These are phyloP conservation scores for Epinephelus coioides DNA, from an alignment of 2,797 vertebrate species.

Conservation along the genomic window DNA sequence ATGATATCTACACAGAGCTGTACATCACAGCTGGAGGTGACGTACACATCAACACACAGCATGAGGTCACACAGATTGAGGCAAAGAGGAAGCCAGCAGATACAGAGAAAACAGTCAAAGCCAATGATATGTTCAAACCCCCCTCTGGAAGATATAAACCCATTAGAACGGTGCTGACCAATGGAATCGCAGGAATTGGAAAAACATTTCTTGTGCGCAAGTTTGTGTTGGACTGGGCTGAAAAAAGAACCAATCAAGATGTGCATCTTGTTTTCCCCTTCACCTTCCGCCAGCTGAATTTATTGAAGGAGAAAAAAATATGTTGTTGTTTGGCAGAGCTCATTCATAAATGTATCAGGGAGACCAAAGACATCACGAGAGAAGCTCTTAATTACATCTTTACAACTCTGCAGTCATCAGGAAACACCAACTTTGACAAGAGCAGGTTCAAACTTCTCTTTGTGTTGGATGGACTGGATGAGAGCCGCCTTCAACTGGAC, in stretches of 20 bases:
- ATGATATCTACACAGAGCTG: conserved; percentile 46
- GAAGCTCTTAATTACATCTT: conserved; percentile 46
- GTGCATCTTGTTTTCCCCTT: conserved; percentile 44
- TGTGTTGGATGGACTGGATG: conserved; percentile 56
- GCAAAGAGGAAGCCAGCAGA: not conserved
- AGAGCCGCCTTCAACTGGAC: conserved; percentile 43
- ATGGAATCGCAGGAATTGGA: conserved; percentile 51
- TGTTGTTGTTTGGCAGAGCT: conserved; percentile 26
- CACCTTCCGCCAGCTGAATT: conserved; percentile 41
- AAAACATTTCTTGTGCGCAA: conserved; percentile 30
- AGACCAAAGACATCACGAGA: conserved; percentile 3
- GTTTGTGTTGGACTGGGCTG: conserved; percentile 52
- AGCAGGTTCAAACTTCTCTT: conserved; percentile 47
- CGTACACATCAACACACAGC: conserved; percentile 26
- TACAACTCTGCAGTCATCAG: conserved; percentile 30
- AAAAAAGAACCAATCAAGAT: conserved; percentile 27
- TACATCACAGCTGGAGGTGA: conserved; percentile 1
- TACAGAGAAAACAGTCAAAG: conserved; percentile 11
- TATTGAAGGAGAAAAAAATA: not conserved
- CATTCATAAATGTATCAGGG: conserved; percentile 15
- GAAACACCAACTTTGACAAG: conserved; percentile 31
- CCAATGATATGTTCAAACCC: conserved; percentile 36
- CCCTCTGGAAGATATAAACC: conserved; percentile 23
- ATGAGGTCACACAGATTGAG: conserved; percentile 37
- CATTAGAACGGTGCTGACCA: conserved; percentile 40